These are phyloP conservation scores for Dasyprocta punctata DNA, from an alignment of 2,113 vertebrate species.

Conservation along the genomic window DNA sequence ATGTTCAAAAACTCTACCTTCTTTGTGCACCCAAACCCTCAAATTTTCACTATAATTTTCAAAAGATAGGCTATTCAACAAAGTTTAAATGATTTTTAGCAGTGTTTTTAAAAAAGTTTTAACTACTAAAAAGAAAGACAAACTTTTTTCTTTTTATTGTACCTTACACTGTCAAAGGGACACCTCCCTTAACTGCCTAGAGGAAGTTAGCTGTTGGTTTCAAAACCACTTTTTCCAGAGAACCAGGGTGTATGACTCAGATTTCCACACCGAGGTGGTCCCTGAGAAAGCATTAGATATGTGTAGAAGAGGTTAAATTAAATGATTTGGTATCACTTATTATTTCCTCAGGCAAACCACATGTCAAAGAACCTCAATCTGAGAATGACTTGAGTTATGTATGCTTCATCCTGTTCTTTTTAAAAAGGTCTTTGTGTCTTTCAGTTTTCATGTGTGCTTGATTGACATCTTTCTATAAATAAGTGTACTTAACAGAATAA, in stretches of 20 bases:
- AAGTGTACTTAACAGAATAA: conserved; percentile 45
- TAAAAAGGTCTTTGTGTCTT: conserved; percentile 36
- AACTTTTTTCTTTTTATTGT: neutral
- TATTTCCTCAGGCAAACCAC: conserved; percentile 73
- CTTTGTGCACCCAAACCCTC: neutral
- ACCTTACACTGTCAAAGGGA: neutral
- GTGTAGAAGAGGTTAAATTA: conserved; percentile 6
- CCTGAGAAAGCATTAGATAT: conserved; percentile 52
- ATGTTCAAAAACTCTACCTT: neutral
- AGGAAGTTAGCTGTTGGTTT: conserved; percentile 64
- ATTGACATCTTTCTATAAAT: conserved; percentile 58
- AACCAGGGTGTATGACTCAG: conserved; percentile 69
- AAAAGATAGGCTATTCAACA: conserved; percentile 34
- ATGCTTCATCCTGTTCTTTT: neutral
- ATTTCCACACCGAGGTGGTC: conserved; percentile 47
- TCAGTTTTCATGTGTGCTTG: conserved; percentile 4
- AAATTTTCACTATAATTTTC: conserved; percentile 21
- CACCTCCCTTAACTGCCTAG: neutral
- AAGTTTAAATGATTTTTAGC: neutral
- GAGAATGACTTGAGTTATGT: conserved; percentile 44
- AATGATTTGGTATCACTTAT: conserved; percentile 46
- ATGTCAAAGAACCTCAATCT: conserved; percentile 24
- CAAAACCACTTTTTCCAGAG: conserved; percentile 71
- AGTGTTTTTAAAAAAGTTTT: neutral
- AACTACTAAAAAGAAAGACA: neutral